Conservation (phyloP, 1,140 invertebrate species). For the Nasonia vitripennis region DNA sequence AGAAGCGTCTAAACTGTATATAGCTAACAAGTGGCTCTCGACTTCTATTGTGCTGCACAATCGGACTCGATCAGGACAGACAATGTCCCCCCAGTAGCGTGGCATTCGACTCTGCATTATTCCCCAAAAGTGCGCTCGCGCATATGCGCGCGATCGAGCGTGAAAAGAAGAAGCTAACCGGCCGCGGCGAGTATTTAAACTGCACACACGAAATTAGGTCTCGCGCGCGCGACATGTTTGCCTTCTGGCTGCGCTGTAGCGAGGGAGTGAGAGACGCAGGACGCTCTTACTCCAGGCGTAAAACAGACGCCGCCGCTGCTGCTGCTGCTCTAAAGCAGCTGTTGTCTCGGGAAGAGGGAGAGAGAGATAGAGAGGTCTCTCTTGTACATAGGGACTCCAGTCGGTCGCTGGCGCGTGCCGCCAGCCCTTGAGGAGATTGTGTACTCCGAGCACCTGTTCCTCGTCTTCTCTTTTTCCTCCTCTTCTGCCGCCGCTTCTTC, state of each 20-base stretch:
- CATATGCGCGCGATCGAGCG: background rate
- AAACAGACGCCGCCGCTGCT: constrained; percentile 45
- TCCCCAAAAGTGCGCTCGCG: background rate
- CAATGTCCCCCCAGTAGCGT: background rate
- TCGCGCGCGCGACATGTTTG: constrained; percentile 33
- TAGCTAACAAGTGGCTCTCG: background rate
- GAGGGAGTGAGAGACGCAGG: constrained; percentile 1
- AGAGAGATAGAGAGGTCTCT: constrained; percentile 27
- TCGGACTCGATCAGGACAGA: background rate
- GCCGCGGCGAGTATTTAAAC: constrained; percentile 38
- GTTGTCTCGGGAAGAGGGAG: constrained; percentile 21
- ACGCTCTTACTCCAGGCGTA: constrained; percentile 33
- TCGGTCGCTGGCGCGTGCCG: constrained; percentile 33
- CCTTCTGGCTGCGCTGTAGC: background rate
- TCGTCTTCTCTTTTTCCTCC: constrained; percentile 59
- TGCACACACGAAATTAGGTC: background rate
- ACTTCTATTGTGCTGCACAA: background rate
- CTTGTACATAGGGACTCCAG: background rate
- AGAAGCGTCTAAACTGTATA: background rate
- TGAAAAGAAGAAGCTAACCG: background rate
- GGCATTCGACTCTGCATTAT: background rate
- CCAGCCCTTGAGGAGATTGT: constrained; percentile 41
- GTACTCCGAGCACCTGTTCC: constrained; percentile 42
- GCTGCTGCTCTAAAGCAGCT: constrained; percentile 36
- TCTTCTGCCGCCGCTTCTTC: constrained; percentile 45